Base-by-base conservation (phyloP, 2,888 invertebrate species). In the Lasius fuliginosus region DNA sequence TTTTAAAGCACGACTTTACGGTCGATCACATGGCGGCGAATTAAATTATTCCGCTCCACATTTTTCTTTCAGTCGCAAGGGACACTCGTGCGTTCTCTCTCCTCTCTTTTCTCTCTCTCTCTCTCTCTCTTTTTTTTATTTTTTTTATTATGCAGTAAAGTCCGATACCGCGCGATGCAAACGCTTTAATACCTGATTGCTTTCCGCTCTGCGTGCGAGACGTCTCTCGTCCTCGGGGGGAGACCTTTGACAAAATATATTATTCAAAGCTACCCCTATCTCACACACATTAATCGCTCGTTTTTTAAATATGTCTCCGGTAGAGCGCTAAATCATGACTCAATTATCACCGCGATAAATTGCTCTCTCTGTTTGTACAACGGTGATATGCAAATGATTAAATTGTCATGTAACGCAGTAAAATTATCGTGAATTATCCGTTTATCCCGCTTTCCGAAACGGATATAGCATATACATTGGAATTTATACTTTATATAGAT, bases 41-140 rank as follows among this genome's bases (percentile, higher is more conserved):
- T 81, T 81, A 81, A 81, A 81, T 81, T 81, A 81, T 81, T 81
- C 74, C 46, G 79, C 79, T 74, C 60, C 46, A 81, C 79, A 73
- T 81, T 81, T 81, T 73, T 81, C 74, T 81, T 81, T 60, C 46
- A 74, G 79, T 81, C 46, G 60, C 60, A 46, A 49, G 73, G 74
- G 60, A 18, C 8, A 33, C 58, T 12, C 60, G 46, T 46, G 46
- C 23, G 46, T 46, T 46, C 33, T 11, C 40, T 56, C 36, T 27
- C 18, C 15, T 18, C 42, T 8, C 33, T 0, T 15, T 5, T 42
- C 9, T 9, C 1, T 23, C 2, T 64, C 9, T 9, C 1, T 23
- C 2, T 64, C 11, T 46, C 9, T 75, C 15, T 30, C n/a, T 60
- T n/a, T 36, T 3, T 36, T 9, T 23, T 23, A 0, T 23, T 58